These are phyloP conservation scores for Protodeltote pygarga DNA, from an alignment of 2,888 invertebrate species.

Conservation along the genomic window DNA sequence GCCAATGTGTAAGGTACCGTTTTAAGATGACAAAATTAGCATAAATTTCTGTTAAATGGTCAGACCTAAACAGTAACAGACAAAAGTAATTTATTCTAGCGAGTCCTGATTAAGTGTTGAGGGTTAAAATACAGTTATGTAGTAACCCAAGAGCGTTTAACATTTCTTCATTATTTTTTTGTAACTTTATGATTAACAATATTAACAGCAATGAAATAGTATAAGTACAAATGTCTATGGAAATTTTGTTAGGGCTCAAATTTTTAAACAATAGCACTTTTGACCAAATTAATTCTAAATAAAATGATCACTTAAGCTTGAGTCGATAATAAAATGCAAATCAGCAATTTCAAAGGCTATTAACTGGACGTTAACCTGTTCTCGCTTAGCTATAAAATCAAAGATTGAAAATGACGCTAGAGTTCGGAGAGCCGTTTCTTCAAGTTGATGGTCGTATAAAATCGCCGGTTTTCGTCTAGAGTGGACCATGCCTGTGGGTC, in stretches of 20 bases:
- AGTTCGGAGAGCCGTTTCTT: conserved; percentile 48
- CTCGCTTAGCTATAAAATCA: conserved; percentile 53
- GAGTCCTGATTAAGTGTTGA: conserved; percentile 5
- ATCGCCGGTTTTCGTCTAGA: conserved; percentile 31
- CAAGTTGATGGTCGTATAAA: conserved; percentile 37
- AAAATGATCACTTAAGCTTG: conserved; percentile 54
- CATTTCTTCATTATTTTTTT: too few species aligned
- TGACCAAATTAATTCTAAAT: conserved; percentile 52
- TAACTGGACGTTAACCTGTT: conserved; percentile 67
- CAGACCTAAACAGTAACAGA: not conserved
- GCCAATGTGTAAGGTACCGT: too few species aligned
- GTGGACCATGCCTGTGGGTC: conserved; percentile 39
- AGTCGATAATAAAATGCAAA: conserved; percentile 64
- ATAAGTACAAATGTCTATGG: too few species aligned
- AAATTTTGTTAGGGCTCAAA: conserved; percentile 4
- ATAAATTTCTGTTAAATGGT: conserved; percentile 3
- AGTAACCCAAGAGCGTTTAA: not conserved
- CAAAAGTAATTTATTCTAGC: conserved; percentile 11
- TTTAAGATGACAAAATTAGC: too few species aligned
- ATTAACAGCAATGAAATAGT: not conserved
- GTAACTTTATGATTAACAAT: not conserved
- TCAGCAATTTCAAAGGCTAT: conserved; percentile 55
- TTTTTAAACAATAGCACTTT: conserved; percentile 28
- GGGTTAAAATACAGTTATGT: conserved; percentile 1
- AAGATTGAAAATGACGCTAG: conserved; percentile 51